These are phyloP conservation scores for Odontocerum albicorne DNA, from an alignment of 2,888 invertebrate genomes.

Conservation along the genomic window DNA sequence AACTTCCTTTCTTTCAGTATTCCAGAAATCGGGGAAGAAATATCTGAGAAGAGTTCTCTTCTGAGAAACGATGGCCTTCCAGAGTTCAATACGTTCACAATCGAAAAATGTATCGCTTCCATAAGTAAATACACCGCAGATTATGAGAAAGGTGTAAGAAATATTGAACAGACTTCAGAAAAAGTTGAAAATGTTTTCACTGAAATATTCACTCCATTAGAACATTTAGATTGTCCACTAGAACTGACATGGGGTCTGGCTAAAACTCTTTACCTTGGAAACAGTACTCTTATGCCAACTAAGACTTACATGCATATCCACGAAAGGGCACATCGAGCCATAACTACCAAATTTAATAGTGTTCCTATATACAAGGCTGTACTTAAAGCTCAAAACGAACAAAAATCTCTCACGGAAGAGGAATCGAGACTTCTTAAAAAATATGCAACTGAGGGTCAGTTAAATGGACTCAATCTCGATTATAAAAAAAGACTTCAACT, in stretches of 20 bases:
- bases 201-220: slow-evolving; percentile 73
- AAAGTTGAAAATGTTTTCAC: slow-evolving; percentile 63
- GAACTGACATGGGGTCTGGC: slow-evolving; percentile 87
- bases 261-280: slow-evolving; percentile 79
- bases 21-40: slow-evolving; percentile 83
- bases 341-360: slow-evolving; percentile 73
- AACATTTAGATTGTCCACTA: slow-evolving; percentile 70
- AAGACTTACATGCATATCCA: slow-evolving; percentile 78
- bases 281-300: slow-evolving; percentile 77
- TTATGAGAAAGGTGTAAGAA: slow-evolving; percentile 74
- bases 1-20: slow-evolving; percentile 56
- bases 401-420: slow-evolving; percentile 57
- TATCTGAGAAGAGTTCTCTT: slow-evolving; percentile 72
- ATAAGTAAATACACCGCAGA: slow-evolving; percentile 81
- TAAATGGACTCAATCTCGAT: slow-evolving; percentile 77
- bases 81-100: slow-evolving; percentile 76
- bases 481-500: slow-evolving; percentile 55
- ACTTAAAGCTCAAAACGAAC: slow-evolving; percentile 56
- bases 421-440: slow-evolving; percentile 74
- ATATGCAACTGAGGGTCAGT: slow-evolving; percentile 76
- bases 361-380: slow-evolving; percentile 69
- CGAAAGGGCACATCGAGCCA: slow-evolving; percentile 74
- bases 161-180: slow-evolving; percentile 62
- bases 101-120: slow-evolving; percentile 82
- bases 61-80: slow-evolving; percentile 75